A percentile compares a stretch with the other conserved stretches of the same genome.
Evolutionary conservation across 2,113 vertebrate genomes (phyloP).

Genomic region (Brachypteracias leptosomus): DNA sequence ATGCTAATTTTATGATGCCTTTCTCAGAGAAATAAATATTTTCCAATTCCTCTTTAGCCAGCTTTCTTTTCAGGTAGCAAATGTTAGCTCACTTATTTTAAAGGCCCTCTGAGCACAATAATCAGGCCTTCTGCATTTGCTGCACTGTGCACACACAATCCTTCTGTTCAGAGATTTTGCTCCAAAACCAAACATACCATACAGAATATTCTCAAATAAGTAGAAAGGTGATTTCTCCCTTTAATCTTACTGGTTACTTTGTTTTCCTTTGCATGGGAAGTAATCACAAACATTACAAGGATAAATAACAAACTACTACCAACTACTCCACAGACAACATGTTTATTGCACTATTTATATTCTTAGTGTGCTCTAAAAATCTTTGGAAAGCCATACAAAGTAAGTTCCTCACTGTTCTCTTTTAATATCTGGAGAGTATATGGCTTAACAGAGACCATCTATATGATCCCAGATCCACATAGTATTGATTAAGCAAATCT

Average conservation of each 20-base stretch:
- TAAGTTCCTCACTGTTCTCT: background rate
- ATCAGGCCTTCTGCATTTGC: background rate
- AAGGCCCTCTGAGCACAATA: background rate
- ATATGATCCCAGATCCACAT: background rate
- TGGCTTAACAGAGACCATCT: background rate
- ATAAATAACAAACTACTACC: background rate
- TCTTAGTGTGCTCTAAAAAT: background rate
- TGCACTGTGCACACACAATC: background rate
- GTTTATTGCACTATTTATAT: background rate
- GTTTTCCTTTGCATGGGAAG: background rate
- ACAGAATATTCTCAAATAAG: background rate
- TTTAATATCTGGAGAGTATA: background rate
- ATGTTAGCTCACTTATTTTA: background rate
- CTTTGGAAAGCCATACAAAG: background rate
- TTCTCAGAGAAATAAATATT: background rate
- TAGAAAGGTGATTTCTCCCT: background rate
- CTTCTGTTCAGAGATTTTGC: background rate
- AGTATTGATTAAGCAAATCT: background rate
- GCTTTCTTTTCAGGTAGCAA: background rate
- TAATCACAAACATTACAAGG: background rate
- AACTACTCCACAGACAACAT: background rate
- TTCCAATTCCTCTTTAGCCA: background rate
- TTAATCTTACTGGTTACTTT: background rate
- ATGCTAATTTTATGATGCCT: background rate
- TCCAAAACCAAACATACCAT: background rate